These are phyloP conservation scores for Ischnura elegans DNA, from an alignment of 2,888 invertebrate genomes.

Conservation along the genomic window DNA sequence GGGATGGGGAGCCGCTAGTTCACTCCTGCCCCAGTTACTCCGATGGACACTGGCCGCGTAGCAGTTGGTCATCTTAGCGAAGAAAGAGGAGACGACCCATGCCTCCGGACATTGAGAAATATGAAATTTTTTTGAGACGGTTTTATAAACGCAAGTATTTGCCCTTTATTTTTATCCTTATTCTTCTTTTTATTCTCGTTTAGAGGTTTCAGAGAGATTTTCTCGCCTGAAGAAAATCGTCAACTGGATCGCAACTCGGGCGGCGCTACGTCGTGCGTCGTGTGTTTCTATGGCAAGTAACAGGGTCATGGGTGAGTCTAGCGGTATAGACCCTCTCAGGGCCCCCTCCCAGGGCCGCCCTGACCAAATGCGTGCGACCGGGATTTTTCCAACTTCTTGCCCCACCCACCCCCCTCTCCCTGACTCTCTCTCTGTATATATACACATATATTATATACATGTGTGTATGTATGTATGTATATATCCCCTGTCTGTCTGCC, in stretches of 20 bases:
- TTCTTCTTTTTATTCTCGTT: no score
- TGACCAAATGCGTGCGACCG: constrained; percentile 49
- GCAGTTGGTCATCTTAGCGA: constrained; percentile 12
- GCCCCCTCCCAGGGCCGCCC: no score
- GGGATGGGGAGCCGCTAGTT: not conserved
- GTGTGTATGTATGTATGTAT: no score
- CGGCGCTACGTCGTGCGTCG: not conserved
- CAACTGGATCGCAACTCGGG: constrained; percentile 48
- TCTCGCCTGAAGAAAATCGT: not conserved
- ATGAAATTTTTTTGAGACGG: not conserved
- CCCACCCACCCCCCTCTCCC: no score
- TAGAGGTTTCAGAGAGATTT: not conserved
- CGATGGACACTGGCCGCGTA: not conserved
- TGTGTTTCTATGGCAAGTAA: not conserved
- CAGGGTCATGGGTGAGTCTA: not conserved
- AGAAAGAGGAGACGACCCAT: not conserved
- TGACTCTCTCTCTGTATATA: no score
- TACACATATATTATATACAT: no score
- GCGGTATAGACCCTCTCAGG: no score
- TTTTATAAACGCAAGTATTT: no score
- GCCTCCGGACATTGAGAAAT: not conserved
- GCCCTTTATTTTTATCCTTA: no score
- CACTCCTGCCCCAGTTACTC: not conserved
- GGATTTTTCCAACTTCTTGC: not conserved
- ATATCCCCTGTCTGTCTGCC: not conserved